Conservation (phyloP, 2,888 invertebrate species). For the Trichopria drosophilae region DNA sequence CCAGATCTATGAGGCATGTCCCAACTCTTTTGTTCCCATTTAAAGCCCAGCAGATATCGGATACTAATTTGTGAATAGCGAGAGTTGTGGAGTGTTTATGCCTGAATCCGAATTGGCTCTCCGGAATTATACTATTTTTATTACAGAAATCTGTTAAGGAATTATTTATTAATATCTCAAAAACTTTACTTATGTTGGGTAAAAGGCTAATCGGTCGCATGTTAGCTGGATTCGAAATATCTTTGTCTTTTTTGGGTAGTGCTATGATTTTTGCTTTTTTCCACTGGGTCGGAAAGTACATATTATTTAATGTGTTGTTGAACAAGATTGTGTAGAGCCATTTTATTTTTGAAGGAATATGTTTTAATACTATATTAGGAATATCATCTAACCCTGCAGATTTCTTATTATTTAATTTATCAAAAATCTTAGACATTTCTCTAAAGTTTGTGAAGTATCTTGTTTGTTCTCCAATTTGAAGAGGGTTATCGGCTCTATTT, state of each 20-base stretch:
- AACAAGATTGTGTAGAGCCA: not conserved
- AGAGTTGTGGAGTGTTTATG: conserved; percentile 33
- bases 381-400: not conserved
- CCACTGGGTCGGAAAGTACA: conserved; percentile 36
- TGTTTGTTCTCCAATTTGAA: not conserved
- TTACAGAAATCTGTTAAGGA: conserved; percentile 16
- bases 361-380: not conserved
- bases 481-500: not conserved
- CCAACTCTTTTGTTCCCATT: conserved; percentile 21
- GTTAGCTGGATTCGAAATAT: conserved; percentile 16
- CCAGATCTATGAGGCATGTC: conserved; percentile 25
- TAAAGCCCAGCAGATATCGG: conserved; percentile 24
- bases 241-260: conserved; percentile 33
- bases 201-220: conserved; percentile 38
- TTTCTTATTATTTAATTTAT: not conserved
- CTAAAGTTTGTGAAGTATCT: not conserved
- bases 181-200: conserved; percentile 40
- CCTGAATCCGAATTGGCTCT: conserved; percentile 40
- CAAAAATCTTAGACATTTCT: not conserved
- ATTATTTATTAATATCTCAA: conserved; percentile 36
- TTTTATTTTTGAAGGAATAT: not conserved
- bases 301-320: conserved; percentile 32
- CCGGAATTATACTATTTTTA: conserved; percentile 30
- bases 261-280: conserved; percentile 34
- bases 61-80: conserved; percentile 24